phyloP scores from a whole-genome alignment of 2,797 vertebrate species.

The Coreius guichenoti region DNA sequence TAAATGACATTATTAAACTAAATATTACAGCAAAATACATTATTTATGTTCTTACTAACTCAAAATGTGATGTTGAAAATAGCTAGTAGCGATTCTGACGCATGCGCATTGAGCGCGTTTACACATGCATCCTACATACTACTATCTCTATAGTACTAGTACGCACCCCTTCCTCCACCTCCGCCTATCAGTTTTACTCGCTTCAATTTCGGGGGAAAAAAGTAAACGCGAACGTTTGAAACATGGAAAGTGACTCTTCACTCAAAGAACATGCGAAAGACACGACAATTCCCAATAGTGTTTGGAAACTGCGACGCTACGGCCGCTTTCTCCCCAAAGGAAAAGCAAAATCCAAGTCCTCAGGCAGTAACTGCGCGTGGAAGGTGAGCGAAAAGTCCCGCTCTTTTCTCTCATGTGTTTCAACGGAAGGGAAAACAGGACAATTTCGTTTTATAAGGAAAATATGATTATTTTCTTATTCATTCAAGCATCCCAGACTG shows the following conservation, averaged over 20 bases:
- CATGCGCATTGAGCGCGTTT: background rate
- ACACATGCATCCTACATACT: no score
- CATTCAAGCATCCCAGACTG: no score
- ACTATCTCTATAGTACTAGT: background rate
- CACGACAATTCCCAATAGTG: slow-evolving; percentile 7
- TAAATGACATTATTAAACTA: no score
- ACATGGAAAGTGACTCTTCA: slow-evolving; percentile 12
- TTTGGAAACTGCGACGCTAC: slow-evolving; percentile 85
- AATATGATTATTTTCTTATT: background rate
- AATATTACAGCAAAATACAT: no score
- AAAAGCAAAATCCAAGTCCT: background rate
- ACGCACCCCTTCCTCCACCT: accelerated
- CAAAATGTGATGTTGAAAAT: background rate
- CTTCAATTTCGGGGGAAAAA: background rate
- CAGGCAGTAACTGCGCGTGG: slow-evolving; percentile 42
- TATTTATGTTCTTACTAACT: background rate
- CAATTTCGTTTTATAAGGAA: background rate
- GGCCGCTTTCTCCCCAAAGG: slow-evolving; percentile 75
- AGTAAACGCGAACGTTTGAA: background rate
- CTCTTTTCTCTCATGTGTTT: background rate
- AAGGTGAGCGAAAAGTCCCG: slow-evolving; percentile 65
- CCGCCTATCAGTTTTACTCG: background rate
- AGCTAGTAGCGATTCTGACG: background rate
- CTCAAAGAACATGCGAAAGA: background rate
- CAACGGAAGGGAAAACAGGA: background rate